phyloP scores from a whole-genome alignment of 1,140 invertebrate species.

The Panulirus ornatus region DNA sequence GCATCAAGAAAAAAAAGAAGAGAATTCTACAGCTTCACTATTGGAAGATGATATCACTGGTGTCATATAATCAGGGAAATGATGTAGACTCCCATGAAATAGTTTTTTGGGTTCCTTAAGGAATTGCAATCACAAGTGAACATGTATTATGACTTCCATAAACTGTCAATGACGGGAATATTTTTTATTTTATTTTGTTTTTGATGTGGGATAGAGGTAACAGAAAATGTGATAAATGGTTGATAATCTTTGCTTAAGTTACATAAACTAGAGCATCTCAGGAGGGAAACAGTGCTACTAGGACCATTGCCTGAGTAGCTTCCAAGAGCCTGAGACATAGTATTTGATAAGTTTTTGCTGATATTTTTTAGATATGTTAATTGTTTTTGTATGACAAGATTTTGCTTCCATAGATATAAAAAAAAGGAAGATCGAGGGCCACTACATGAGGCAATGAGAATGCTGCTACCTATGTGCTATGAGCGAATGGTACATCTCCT shows the following conservation, averaged over 20 bases:
- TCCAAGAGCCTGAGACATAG: constrained; percentile 34
- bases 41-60: too few species aligned
- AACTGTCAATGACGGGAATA: too few species aligned
- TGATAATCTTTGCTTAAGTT: constrained; percentile 32
- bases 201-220: too few species aligned
- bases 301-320: not conserved
- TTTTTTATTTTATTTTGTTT: too few species aligned
- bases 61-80: too few species aligned
- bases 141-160: too few species aligned
- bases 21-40: too few species aligned
- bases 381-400: not conserved
- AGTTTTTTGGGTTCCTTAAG: too few species aligned
- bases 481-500: constrained; percentile 90
- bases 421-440: constrained; percentile 91
- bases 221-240: too few species aligned
- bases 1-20: too few species aligned
- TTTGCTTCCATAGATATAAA: constrained; percentile 84
- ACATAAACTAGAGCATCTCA: constrained; percentile 7
- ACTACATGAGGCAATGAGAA: constrained; percentile 95
- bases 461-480: constrained; percentile 94
- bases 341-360: not conserved
- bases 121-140: too few species aligned
- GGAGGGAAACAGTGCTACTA: constrained; percentile 9
- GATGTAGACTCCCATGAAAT: too few species aligned
- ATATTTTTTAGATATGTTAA: not conserved